Evolutionary conservation across 2,797 vertebrate species (phyloP).

Genomic region (Rhabdophis nuchalis): DNA sequence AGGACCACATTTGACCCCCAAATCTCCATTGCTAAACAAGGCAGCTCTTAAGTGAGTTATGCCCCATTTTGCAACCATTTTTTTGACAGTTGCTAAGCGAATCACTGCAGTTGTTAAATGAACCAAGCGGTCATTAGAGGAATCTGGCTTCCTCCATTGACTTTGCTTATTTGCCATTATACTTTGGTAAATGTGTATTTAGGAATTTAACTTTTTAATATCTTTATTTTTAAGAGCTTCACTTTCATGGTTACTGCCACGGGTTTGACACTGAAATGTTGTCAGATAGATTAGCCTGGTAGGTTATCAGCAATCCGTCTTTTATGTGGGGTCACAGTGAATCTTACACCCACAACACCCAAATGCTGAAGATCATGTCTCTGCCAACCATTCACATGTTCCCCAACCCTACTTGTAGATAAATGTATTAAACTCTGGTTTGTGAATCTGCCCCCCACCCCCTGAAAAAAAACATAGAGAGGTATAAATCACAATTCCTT

Average conservation of each 20-base stretch:
- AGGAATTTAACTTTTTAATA: too few species aligned
- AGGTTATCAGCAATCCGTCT: neutral
- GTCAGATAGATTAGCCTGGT: neutral
- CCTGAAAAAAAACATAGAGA: neutral
- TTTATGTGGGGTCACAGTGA: neutral
- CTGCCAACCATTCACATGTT: neutral
- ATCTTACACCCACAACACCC: neutral
- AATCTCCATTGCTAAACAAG: too few species aligned
- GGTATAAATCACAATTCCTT: neutral
- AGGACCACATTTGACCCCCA: too few species aligned
- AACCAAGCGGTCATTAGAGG: too few species aligned
- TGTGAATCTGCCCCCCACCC: neutral
- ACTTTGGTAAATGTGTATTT: too few species aligned
- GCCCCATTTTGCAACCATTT: too few species aligned
- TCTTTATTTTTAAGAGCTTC: too few species aligned
- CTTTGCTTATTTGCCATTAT: too few species aligned
- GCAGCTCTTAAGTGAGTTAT: too few species aligned
- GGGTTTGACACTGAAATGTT: neutral
- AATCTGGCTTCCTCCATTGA: too few species aligned
- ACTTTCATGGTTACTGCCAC: neutral
- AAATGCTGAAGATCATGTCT: neutral
- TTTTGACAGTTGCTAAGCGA: too few species aligned
- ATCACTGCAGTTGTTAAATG: too few species aligned
- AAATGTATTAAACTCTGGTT: neutral
- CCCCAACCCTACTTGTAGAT: neutral